Evolutionary conservation across 2,797 vertebrate genomes (phyloP), one percentile per base, ranked within the genome.

Genomic region (Discoglossus pictus): DNA sequence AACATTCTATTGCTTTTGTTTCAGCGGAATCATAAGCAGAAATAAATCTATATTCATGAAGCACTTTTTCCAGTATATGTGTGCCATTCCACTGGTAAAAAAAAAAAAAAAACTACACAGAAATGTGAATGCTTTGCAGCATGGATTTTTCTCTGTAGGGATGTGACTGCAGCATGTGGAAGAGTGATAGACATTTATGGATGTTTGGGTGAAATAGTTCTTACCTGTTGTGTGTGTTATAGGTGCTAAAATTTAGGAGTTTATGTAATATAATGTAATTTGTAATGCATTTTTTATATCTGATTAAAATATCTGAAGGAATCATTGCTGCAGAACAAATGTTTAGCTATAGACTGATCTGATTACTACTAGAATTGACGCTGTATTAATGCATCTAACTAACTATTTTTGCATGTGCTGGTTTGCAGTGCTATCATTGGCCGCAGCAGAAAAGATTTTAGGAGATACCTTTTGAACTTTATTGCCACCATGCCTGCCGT

Each of bases 341-440:
- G n/a, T n/a, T n/a, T n/a, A n/a, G n/a, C n/a, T n/a, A n/a, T n/a
- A n/a, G n/a, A n/a, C n/a, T n/a, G n/a, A n/a, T n/a, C n/a, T n/a
- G n/a, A n/a, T n/a, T n/a, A n/a, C n/a, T n/a, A n/a, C n/a, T n/a
- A n/a, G n/a, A n/a, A n/a, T n/a, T n/a, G n/a, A n/a, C n/a, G n/a
- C n/a, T n/a, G n/a, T n/a, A n/a, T 82, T 64, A 77, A 58, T 77
- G 24, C 20, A 38, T 76, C 64, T 76, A 69, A 79, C 74, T 89
- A 83, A 90, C 68, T 47, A 66, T 80, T 74, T 90, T 34, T 89
- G 83, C 85, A 87, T 89, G 80, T 93, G 92, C 67, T 87, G 80
- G 60, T 93, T 95, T 93, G 66, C 93, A 99, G 97, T 92, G 94
- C 95, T 74, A 99, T 99, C 89, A 99, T 99, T 77, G 95, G 95